phyloP scores from a whole-genome alignment of 2,888 invertebrate genomes.

The Nebria salina region DNA sequence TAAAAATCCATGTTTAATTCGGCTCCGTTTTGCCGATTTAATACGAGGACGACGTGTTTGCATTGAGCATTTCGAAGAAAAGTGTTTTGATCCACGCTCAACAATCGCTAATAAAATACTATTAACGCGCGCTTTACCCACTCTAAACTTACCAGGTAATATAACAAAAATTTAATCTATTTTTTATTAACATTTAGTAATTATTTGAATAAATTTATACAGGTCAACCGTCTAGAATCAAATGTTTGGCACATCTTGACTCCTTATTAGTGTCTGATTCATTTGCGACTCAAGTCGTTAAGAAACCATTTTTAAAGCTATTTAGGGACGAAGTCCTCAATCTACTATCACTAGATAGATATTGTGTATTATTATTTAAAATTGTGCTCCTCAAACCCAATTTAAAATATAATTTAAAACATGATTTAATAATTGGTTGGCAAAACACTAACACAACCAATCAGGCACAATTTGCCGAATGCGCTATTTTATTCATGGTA shows the following conservation, averaged over 20 bases:
- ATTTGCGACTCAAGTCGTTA: conserved; percentile 6
- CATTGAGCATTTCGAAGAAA: conserved; percentile 31
- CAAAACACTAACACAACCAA: conserved; percentile 16
- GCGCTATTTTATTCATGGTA: conserved; percentile 31
- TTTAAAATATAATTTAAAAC: conserved; percentile 16
- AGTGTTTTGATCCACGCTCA: conserved; percentile 13
- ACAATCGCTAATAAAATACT: conserved; percentile 23
- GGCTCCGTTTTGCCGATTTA: conserved; percentile 13
- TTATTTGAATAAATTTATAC: no score
- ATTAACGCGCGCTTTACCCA: conserved; percentile 9
- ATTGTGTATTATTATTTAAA: conserved; percentile 32
- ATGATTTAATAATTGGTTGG: conserved; percentile 31
- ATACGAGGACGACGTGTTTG: conserved; percentile 19
- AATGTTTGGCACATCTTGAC: conserved; percentile 18
- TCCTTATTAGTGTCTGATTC: neutral
- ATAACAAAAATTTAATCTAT: neutral
- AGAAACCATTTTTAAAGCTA: conserved; percentile 20
- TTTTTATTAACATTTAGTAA: neutral
- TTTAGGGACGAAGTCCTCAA: conserved; percentile 32
- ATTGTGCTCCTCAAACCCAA: conserved; percentile 25
- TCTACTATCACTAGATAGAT: conserved; percentile 22
- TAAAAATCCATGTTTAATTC: conserved; percentile 21
- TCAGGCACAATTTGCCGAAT: conserved; percentile 15
- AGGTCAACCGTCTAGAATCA: conserved; percentile 20
- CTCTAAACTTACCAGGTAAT: conserved; percentile 37